Evolutionary conservation across 1,140 invertebrate species (phyloP).

Genomic region (Drosophila ironensis): DNA sequence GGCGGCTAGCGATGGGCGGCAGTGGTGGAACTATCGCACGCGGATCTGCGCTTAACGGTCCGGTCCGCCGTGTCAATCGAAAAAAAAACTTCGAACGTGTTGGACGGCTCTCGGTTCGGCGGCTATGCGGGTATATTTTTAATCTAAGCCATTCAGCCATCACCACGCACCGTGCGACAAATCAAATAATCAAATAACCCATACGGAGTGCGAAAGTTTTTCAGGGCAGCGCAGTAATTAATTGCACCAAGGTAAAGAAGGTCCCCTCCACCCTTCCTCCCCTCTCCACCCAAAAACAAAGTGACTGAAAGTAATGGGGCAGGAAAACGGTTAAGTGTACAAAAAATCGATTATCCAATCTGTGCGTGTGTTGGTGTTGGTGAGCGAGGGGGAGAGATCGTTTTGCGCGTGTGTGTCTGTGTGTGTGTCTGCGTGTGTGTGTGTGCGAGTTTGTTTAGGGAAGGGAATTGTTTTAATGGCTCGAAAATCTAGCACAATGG

Average conservation of each 20-base stretch:
- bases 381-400: background rate
- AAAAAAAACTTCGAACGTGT: slow-evolving; percentile 26
- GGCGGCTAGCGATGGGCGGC: too few relatives aligned
- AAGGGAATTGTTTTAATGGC: slow-evolving; percentile 46
- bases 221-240: slow-evolving; percentile 49
- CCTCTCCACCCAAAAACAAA: slow-evolving; percentile 42
- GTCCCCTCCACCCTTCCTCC: too few relatives aligned
- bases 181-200: slow-evolving; percentile 47
- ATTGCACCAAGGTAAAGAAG: slow-evolving; percentile 63
- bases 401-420: too few relatives aligned
- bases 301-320: slow-evolving; percentile 39
- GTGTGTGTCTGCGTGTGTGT: too few relatives aligned
- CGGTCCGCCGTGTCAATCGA: background rate
- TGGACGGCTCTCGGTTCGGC: slow-evolving; percentile 53
- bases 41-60: too few relatives aligned
- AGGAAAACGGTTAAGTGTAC: too few relatives aligned
- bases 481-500: slow-evolving; percentile 44
- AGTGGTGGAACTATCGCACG: too few relatives aligned
- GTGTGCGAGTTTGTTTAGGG: slow-evolving; percentile 56
- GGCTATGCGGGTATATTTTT: slow-evolving; percentile 78
- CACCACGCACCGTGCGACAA: slow-evolving; percentile 56
- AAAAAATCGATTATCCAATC: slow-evolving; percentile 77
- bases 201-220: slow-evolving; percentile 73
- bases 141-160: slow-evolving; percentile 62
- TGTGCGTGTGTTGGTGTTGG: slow-evolving; percentile 44